Conservation (phyloP, 2,888 invertebrate species). For the Leucophora obtusa region DNA sequence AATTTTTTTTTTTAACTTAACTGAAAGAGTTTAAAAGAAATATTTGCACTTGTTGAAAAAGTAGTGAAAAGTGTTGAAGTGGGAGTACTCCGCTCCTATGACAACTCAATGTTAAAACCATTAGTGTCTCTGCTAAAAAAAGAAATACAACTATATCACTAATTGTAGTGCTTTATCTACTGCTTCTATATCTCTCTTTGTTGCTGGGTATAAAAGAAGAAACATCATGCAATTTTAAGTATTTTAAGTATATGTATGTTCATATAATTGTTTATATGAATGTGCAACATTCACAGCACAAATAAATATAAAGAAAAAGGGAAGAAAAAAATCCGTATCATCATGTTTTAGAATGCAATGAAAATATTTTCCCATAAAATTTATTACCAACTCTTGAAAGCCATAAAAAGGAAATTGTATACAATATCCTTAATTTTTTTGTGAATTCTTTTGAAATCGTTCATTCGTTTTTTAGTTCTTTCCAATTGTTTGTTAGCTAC, state of each 20-base stretch:
- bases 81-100: no score
- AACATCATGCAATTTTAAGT: slow-evolving; percentile 14
- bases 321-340: slow-evolving; percentile 25
- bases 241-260: background rate
- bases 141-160: no score
- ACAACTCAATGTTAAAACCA: no score
- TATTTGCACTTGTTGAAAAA: no score
- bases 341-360: slow-evolving; percentile 34
- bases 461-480: slow-evolving; percentile 15
- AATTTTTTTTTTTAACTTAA: no score
- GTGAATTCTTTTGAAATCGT: slow-evolving; percentile 21
- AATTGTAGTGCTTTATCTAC: no score
- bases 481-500: background rate
- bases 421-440: slow-evolving; percentile 31
- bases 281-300: slow-evolving; percentile 4
- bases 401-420: slow-evolving; percentile 53
- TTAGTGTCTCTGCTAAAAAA: no score
- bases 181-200: no score
- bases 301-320: slow-evolving; percentile 43
- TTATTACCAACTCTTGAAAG: slow-evolving; percentile 46
- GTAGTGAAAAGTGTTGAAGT: no score
- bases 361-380: slow-evolving; percentile 51
- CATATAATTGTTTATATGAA: background rate
- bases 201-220: slow-evolving; percentile 24
- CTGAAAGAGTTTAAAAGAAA: no score